Base-by-base conservation (phyloP, 2,888 invertebrate species). In the Drosophila nr. perissopoda region DNA sequence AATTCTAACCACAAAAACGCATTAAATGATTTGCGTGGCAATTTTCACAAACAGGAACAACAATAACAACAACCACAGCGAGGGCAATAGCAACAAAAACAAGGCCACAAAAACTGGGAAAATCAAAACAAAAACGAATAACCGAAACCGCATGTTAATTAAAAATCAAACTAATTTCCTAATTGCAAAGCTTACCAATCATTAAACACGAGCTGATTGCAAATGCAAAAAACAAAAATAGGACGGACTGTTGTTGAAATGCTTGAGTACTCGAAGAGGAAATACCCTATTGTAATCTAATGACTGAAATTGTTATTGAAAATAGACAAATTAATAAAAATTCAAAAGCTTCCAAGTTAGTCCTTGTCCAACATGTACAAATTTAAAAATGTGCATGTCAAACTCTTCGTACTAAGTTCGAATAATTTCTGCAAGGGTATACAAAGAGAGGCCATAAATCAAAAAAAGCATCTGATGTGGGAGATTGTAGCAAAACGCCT, bases 91-190 rank as follows among this genome's bases (percentile, higher is more conserved):
- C 34, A 38, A 31, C 38, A 38, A 57, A 52, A 52, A 51, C 48
- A 49, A 65, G 51, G 33, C n/a, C 18, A 61, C 36, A 53, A 65
- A 53, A 63, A 46, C 31, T 2, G 58, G 38, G 49, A 72, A 59
- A 52, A 34, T 42, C 54, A 67, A 77, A 76, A 70, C 25, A 59
- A 66, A 76, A 77, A 74, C 53, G 62, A 62, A 73, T 68, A 59
- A 58, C 63, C 68, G 52, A 82, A 86, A 88, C 88, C 88, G 82
- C 89, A 90, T 90, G 90, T 88, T 87, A 90, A 88, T 88, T 88
- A 88, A 90, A 90, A 88, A 88, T 88, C 90, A 90, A 88, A 88
- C 90, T 88, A 88, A 88, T 88, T 88, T 88, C 90, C 88, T 88
- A 88, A 88, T 90, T 90, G 88, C 87, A 82, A 85, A 80, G 81